Conservation (phyloP, 2,888 invertebrate genomes). For the Oegoconia quadripuncta region DNA sequence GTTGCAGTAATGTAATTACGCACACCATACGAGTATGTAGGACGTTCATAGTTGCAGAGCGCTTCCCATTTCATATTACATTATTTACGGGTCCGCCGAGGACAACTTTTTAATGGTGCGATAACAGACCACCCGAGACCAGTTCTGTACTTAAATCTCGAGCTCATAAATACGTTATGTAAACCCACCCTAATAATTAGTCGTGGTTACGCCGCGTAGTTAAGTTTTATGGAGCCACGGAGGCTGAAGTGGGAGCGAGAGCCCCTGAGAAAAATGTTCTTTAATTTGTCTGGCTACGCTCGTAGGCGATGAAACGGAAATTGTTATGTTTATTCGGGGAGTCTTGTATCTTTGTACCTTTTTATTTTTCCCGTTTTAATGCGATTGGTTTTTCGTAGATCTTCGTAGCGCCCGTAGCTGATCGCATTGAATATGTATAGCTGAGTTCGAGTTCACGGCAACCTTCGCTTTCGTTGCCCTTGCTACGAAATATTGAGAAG, state of each 20-base stretch:
- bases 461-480: slow-evolving; percentile 43
- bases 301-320: slow-evolving; percentile 66
- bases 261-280: slow-evolving; percentile 66
- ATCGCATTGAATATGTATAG: slow-evolving; percentile 61
- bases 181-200: slow-evolving; percentile 79
- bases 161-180: slow-evolving; percentile 78
- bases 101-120: slow-evolving; percentile 76
- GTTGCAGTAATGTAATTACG: no score
- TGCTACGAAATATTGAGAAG: slow-evolving; percentile 29
- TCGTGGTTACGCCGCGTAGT: slow-evolving; percentile 72
- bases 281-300: slow-evolving; percentile 69
- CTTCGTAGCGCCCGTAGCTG: slow-evolving; percentile 36
- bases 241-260: slow-evolving; percentile 51
- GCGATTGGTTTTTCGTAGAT: slow-evolving; percentile 59
- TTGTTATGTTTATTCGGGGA: slow-evolving; percentile 67
- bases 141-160: slow-evolving; percentile 69
- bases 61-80: slow-evolving; percentile 59
- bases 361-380: slow-evolving; percentile 63
- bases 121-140: slow-evolving; percentile 77
- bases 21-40: no score
- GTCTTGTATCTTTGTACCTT: slow-evolving; percentile 57
- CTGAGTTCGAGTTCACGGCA: slow-evolving; percentile 39
- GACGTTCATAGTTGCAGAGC: no score
- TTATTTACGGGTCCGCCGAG: slow-evolving; percentile 72
- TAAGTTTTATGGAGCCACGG: slow-evolving; percentile 71